Evolutionary conservation across 2,113 vertebrate genomes (phyloP).

Genomic region (Xenopus laevis): DNA sequence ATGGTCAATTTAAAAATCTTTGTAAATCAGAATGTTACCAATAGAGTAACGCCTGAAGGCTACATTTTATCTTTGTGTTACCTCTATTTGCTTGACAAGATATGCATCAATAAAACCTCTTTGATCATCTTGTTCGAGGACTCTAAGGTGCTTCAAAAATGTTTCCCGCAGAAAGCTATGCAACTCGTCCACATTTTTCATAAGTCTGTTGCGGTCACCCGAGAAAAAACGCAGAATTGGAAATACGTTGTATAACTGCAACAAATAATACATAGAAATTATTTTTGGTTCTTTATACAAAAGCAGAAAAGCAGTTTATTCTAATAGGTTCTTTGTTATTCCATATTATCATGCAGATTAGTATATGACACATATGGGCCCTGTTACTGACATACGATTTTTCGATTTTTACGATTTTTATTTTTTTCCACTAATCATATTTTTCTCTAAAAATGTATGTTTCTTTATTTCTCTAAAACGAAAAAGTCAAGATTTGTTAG

Average conservation of each 20-base stretch:
- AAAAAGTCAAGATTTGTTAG: too few species aligned
- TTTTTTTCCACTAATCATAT: too few species aligned
- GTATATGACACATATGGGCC: too few species aligned
- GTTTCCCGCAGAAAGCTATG: neutral
- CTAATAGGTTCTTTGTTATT: too few species aligned
- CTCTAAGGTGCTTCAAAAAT: constrained; percentile 4
- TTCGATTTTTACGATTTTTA: too few species aligned
- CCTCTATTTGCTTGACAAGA: constrained; percentile 43
- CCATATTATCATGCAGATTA: neutral
- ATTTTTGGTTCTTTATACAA: neutral
- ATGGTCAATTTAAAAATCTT: too few species aligned
- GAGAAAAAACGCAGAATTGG: constrained; percentile 26
- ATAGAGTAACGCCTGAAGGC: too few species aligned
- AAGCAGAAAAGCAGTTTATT: too few species aligned
- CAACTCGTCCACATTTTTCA: neutral
- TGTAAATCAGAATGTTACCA: too few species aligned
- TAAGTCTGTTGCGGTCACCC: neutral
- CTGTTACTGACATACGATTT: too few species aligned
- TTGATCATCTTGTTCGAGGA: constrained; percentile 42
- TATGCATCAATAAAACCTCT: constrained; percentile 47
- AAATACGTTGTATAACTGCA: constrained; percentile 45
- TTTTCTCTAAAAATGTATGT: too few species aligned
- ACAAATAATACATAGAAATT: neutral
- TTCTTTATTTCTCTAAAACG: too few species aligned
- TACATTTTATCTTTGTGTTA: neutral